Evolutionary conservation across 2,113 vertebrate species (phyloP), one percentile per base, ranked within the genome.

Genomic region (Corythoichthys haematopterus): DNA sequence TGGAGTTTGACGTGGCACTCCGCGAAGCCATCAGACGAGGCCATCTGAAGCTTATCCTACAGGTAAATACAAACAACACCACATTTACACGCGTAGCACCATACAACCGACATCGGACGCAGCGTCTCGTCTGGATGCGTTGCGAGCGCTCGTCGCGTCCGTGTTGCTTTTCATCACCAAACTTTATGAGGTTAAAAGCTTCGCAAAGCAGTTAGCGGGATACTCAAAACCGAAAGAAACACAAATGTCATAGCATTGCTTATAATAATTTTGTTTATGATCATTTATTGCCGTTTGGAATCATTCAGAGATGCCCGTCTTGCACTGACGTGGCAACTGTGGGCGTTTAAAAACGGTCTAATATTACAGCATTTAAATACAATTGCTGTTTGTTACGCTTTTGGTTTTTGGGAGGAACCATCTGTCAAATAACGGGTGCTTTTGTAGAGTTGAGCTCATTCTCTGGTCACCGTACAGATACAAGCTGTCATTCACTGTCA

Each of bases 1-100:
- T 45, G 70, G 88, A 89, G 87, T 91, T 92, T 92, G 92, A 93
- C 92, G 92, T 93, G 92, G 92, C 92, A 92, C 85, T 92, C 83
- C 48, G 65, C 66, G 67, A 80, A 58, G 40, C 64, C 47, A 43
- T 15, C 28, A 67, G n/a, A 55, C 51, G 48, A 65, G 73, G 77
- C 69, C 77, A 76, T 56, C 66, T 78, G 72, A 72, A 73, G 40
- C 68, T 66, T 15, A 40, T 64, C 6, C 68, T 66, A 43, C 85
- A 91, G 90, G 91, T 92, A 84, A 86, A 78, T 68, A 67, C 4
- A 52, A 8, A 2, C 12, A 48, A 48, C 38, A 38, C 61, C 53
- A 1, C 2, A 43, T 64, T 56, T 37, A 37, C 55, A 55, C 7
- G 43, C 1, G 0, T 9, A n/a, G 33, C 13, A 0, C 3, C 4